These are phyloP conservation scores for Novumbra hubbsi DNA, from an alignment of 2,797 vertebrate species.

Conservation along the genomic window DNA sequence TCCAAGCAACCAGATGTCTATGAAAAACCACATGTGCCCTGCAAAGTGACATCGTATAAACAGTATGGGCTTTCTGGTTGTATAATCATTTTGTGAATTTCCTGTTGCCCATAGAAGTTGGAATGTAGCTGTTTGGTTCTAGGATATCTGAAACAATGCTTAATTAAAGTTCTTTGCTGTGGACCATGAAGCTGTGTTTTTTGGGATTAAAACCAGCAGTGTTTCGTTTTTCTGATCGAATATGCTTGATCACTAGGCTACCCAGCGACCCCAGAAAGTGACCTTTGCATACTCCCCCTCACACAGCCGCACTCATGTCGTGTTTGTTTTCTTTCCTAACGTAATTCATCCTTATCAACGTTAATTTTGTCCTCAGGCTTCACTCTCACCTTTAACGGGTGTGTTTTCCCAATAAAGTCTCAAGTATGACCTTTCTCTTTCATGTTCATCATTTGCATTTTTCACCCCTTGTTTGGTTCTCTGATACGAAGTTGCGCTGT, in stretches of 20 bases:
- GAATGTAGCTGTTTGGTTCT: neutral
- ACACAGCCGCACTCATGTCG: slow-evolving; percentile 26
- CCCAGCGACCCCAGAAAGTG: slow-evolving; percentile 1
- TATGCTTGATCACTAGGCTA: neutral
- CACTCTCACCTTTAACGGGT: slow-evolving; percentile 53
- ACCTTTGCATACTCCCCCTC: slow-evolving; percentile 19
- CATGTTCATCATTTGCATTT: slow-evolving; percentile 71
- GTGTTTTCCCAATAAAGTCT: slow-evolving; percentile 67
- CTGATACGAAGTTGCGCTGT: slow-evolving; percentile 68
- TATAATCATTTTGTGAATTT: neutral
- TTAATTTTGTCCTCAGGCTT: slow-evolving; percentile 55
- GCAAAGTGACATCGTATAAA: neutral
- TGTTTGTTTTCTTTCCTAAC: slow-evolving; percentile 57
- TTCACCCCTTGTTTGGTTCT: slow-evolving; percentile 47
- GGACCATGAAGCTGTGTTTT: neutral
- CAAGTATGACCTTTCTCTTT: slow-evolving; percentile 66
- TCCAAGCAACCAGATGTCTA: neutral
- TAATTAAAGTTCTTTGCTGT: neutral
- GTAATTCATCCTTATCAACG: slow-evolving; percentile 55
- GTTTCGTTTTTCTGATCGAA: too few relatives aligned
- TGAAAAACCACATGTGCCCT: neutral
- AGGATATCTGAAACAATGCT: neutral
- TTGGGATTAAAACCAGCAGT: too few relatives aligned
- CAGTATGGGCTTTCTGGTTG: neutral
- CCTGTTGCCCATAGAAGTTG: neutral